Percentiles rank a stretch among this genome's conserved stretches.
These are phyloP conservation scores for Rhinella marina DNA, from an alignment of 2,797 vertebrate genomes.

Conservation along the genomic window DNA sequence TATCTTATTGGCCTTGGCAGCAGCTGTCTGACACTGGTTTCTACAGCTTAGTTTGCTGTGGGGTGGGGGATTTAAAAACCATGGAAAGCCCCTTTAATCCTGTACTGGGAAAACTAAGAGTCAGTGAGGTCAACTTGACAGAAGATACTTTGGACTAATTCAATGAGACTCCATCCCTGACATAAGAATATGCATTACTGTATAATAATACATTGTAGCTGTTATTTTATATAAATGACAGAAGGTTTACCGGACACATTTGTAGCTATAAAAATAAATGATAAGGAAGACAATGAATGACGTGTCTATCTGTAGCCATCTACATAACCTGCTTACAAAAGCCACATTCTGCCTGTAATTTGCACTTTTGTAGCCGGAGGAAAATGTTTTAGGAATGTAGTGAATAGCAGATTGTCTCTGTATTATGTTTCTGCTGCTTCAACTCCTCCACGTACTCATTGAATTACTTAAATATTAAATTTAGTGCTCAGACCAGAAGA, in stretches of 20 bases:
- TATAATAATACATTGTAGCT: neutral
- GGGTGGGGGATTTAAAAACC: too few relatives aligned
- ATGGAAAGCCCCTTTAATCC: neutral
- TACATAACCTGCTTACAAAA: neutral
- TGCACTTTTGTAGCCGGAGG: conserved; percentile 21
- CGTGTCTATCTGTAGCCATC: neutral
- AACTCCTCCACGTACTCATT: conserved; percentile 29
- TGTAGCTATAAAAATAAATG: neutral
- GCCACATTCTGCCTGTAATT: conserved; percentile 7
- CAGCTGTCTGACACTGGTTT: too few relatives aligned
- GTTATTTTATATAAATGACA: neutral
- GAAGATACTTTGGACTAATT: neutral
- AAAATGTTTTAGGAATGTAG: conserved; percentile 35
- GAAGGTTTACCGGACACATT: neutral
- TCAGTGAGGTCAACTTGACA: neutral
- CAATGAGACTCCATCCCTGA: neutral
- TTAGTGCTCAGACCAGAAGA: conserved; percentile 9
- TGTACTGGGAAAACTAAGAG: neutral
- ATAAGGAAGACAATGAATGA: neutral
- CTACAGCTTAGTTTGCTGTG: too few relatives aligned
- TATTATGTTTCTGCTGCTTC: conserved; percentile 40
- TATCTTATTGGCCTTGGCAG: too few relatives aligned
- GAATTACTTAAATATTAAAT: conserved; percentile 45
- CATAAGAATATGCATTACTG: neutral
- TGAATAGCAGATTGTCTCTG: conserved; percentile 26